Evolutionary conservation across 2,797 vertebrate species (phyloP).

Genomic region (Fratercula arctica): DNA sequence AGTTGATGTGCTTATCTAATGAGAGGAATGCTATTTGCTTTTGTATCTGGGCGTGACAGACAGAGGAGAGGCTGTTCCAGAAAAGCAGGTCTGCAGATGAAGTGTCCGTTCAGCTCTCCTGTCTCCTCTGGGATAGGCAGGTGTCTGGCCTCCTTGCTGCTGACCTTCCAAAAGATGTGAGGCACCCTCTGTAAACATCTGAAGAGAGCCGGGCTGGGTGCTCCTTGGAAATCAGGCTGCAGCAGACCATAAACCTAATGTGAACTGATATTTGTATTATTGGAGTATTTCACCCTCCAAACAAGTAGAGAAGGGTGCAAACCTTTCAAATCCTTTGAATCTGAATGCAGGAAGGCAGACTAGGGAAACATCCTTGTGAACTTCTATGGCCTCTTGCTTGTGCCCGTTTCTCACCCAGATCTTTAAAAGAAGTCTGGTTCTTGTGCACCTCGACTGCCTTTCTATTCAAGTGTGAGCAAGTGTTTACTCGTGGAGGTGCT

Average conservation of each 20-base stretch:
- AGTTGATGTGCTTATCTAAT: background rate
- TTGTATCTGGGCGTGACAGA: background rate
- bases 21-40: background rate
- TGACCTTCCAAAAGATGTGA: background rate
- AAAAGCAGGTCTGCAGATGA: background rate
- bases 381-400: background rate
- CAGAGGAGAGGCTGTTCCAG: background rate
- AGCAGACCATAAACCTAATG: background rate
- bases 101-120: background rate
- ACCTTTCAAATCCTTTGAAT: background rate
- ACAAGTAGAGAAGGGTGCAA: background rate
- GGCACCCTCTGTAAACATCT: background rate
- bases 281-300: background rate
- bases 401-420: background rate
- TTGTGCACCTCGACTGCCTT: background rate
- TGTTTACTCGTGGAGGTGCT: background rate
- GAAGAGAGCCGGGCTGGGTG: background rate
- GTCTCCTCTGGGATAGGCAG: background rate
- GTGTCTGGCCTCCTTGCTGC: background rate
- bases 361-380: background rate
- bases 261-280: background rate
- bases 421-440: background rate
- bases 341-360: background rate
- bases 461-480: background rate
- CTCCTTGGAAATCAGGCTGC: background rate